phyloP scores from a whole-genome alignment of 1,140 invertebrate genomes.

The Zeugodacus cucurbitae region DNA sequence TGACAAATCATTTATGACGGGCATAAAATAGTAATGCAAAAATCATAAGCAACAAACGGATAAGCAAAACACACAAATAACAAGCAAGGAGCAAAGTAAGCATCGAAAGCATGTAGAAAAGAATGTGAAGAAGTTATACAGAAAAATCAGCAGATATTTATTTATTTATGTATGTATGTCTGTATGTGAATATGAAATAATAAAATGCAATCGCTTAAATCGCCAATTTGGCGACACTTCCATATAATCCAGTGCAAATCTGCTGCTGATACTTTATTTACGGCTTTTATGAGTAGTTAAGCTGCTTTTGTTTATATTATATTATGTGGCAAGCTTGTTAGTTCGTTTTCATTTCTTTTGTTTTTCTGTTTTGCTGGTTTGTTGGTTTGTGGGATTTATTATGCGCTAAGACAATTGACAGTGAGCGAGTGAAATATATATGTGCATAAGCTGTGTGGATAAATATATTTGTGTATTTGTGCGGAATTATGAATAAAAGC shows the following conservation, averaged over 20 bases:
- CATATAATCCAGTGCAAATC: not conserved
- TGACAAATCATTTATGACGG: not conserved
- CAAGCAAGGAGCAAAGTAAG: not conserved
- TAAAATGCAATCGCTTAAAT: conserved; percentile 15
- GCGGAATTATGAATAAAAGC: no score
- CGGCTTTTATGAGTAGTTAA: not conserved
- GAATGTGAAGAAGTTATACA: not conserved
- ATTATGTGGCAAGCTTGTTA: not conserved
- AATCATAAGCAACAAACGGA: not conserved
- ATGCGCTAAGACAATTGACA: not conserved
- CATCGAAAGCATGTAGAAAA: not conserved
- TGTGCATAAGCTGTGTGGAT: no score
- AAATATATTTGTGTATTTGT: no score
- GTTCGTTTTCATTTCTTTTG: no score
- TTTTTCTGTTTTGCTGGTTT: no score
- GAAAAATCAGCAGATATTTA: not conserved
- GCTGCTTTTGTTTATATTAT: not conserved
- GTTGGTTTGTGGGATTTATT: not conserved
- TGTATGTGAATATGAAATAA: not conserved
- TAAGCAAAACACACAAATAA: not conserved
- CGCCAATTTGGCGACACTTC: conserved; percentile 1
- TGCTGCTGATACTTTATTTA: not conserved
- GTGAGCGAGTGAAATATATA: not conserved
- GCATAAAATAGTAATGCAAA: not conserved
- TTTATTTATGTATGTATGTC: not conserved